Percentiles rank a stretch among this genome's conserved stretches.
These are phyloP conservation scores for Drosophila basisetae DNA, from an alignment of 2,888 invertebrate genomes.

Conservation along the genomic window DNA sequence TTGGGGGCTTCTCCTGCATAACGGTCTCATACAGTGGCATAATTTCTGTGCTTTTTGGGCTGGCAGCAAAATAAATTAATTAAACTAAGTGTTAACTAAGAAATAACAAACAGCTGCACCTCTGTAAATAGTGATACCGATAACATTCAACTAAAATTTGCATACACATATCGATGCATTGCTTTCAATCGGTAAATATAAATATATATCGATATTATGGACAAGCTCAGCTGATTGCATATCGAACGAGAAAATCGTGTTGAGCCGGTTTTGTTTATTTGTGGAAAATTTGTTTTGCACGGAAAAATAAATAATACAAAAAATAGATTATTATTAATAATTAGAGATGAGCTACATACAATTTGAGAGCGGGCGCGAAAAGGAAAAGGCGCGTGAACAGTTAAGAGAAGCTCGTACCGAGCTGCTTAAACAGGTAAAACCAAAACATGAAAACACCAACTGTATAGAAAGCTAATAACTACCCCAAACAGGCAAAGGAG, in stretches of 20 bases:
- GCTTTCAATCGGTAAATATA: not conserved
- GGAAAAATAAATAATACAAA: not conserved
- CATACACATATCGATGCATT: constrained; percentile 11
- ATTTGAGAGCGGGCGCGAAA: constrained; percentile 82
- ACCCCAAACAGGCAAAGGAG: constrained; percentile 67
- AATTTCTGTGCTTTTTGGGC: constrained; percentile 1
- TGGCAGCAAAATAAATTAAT: not conserved
- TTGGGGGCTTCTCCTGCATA: constrained; percentile 94
- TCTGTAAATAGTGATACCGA: constrained; percentile 12
- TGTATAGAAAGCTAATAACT: not conserved
- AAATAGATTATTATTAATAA: not conserved
- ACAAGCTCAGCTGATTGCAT: not conserved
- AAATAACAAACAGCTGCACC: constrained; percentile 21
- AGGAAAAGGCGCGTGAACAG: constrained; percentile 79
- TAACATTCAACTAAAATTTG: not conserved
- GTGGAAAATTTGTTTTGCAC: not conserved
- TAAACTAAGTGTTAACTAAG: constrained; percentile 15
- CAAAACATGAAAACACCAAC: not conserved
- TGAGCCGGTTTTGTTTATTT: constrained; percentile 9
- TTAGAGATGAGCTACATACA: constrained; percentile 80
- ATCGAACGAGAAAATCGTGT: not conserved
- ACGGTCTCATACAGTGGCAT: constrained; percentile 94
- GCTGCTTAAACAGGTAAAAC: constrained; percentile 70
- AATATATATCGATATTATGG: not conserved
- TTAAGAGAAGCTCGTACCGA: constrained; percentile 77